Evolutionary conservation across 2,113 vertebrate species (phyloP).

Genomic region (Sminthopsis crassicaudata): DNA sequence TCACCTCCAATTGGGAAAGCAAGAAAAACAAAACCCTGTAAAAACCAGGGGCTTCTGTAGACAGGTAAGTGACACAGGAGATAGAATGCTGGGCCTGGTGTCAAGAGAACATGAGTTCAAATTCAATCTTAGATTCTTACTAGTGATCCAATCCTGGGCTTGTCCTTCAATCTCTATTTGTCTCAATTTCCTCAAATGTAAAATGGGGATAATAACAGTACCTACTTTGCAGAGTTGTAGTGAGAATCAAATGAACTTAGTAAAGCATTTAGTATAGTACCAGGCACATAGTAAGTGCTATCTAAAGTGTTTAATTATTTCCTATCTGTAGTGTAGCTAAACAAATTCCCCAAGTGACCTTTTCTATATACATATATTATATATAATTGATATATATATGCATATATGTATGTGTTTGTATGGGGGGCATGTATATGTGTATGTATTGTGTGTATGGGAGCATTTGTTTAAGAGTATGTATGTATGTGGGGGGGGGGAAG

Average conservation of each 20-base stretch:
- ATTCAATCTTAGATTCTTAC: neutral
- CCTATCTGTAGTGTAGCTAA: neutral
- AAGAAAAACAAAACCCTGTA: neutral
- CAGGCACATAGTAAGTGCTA: neutral
- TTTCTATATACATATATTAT: neutral
- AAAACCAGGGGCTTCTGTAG: neutral
- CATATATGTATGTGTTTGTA: neutral
- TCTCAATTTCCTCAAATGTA: neutral
- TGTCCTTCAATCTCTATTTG: neutral
- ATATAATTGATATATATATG: neutral
- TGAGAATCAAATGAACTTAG: neutral
- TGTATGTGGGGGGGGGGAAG: no score
- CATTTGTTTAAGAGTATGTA: no score
- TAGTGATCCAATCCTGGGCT: neutral
- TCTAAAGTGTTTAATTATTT: neutral
- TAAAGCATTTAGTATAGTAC: neutral
- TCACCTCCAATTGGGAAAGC: neutral
- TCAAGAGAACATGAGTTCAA: neutral
- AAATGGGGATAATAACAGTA: neutral
- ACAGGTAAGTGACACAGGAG: neutral
- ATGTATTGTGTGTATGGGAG: no score
- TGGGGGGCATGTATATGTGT: no score
- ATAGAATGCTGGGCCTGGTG: neutral
- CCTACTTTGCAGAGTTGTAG: neutral
- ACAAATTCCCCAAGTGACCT: neutral